These are phyloP conservation scores for Neodontobutis hainanensis DNA, from an alignment of 2,113 vertebrate species.

Conservation along the genomic window DNA sequence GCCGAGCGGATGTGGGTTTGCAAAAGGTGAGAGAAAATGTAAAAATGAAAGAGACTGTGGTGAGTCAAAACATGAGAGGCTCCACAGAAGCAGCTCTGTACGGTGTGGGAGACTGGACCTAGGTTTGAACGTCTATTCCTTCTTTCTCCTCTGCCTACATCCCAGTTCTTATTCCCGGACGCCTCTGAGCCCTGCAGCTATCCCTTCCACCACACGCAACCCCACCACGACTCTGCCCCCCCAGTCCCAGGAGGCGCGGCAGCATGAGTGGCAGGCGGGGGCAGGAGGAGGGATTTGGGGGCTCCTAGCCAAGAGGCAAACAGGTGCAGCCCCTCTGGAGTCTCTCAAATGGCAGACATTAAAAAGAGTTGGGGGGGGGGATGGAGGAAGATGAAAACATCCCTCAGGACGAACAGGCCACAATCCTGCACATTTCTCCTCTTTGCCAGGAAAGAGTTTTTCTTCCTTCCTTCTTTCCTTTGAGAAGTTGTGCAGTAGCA, in stretches of 20 bases:
- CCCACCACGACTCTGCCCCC: slow-evolving; percentile 43
- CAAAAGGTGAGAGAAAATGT: slow-evolving; percentile 41
- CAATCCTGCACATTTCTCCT: slow-evolving; percentile 64
- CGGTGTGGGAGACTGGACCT: slow-evolving; percentile 64
- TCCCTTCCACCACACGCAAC: slow-evolving; percentile 75
- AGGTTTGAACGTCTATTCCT: slow-evolving; percentile 66
- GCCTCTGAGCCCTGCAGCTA: slow-evolving; percentile 78
- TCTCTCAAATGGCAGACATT: slow-evolving; percentile 83
- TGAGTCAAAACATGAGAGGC: slow-evolving; percentile 60
- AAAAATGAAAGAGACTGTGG: slow-evolving; percentile 62
- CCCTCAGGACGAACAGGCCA: slow-evolving; percentile 77
- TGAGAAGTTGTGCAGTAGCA: slow-evolving; percentile 38
- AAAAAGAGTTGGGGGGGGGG: slow-evolving; percentile 68
- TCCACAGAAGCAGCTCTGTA: slow-evolving; percentile 55
- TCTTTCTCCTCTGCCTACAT: slow-evolving; percentile 53
- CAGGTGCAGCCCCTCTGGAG: slow-evolving; percentile 84
- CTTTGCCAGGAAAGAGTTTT: slow-evolving; percentile 37
- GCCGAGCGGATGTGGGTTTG: slow-evolving; percentile 38
- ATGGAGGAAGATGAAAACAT: slow-evolving; percentile 74
- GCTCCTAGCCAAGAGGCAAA: slow-evolving; percentile 83
- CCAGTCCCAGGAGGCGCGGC: slow-evolving; percentile 73
- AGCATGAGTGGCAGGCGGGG: slow-evolving; percentile 78
- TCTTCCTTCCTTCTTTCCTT: slow-evolving; percentile 42
- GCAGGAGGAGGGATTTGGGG: slow-evolving; percentile 73
- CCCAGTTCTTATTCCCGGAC: slow-evolving; percentile 68